phyloP scores from a whole-genome alignment of 2,113 vertebrate genomes.

The Grus americana region DNA sequence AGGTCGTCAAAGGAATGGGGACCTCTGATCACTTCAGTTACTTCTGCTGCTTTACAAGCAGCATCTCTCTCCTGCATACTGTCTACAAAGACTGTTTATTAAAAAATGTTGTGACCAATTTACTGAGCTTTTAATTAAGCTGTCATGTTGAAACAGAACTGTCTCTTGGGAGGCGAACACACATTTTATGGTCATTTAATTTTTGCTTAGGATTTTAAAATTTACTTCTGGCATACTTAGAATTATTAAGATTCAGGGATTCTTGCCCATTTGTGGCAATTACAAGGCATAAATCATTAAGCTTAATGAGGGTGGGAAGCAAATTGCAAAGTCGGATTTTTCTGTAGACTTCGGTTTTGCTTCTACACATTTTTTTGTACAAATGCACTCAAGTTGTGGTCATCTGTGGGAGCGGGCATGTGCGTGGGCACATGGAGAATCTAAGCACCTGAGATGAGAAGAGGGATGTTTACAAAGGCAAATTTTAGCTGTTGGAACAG shows the following conservation, averaged over 20 bases:
- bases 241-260: not conserved
- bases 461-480: not conserved
- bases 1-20: not conserved
- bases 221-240: not conserved
- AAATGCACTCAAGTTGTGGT: accelerated
- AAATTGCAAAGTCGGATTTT: not conserved
- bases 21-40: not conserved
- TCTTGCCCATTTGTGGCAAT: not conserved
- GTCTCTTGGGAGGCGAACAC: not conserved
- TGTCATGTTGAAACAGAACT: not conserved
- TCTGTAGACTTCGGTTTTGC: not conserved
- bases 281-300: not conserved
- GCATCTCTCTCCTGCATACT: accelerated
- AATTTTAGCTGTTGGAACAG: not conserved
- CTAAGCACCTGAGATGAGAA: not conserved
- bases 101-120: not conserved
- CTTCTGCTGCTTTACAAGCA: not conserved
- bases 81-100: not conserved
- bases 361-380: not conserved
- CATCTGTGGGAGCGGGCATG: accelerated
- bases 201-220: constrained; percentile 18
- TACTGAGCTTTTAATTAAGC: constrained; percentile 31
- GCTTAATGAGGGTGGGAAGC: not conserved
- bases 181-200: constrained; percentile 19
- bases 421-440: not conserved